Percentiles rank a stretch among this genome's conserved stretches.
phyloP scores from a whole-genome alignment of 1,140 invertebrate genomes.

The Orchesella cincta region DNA sequence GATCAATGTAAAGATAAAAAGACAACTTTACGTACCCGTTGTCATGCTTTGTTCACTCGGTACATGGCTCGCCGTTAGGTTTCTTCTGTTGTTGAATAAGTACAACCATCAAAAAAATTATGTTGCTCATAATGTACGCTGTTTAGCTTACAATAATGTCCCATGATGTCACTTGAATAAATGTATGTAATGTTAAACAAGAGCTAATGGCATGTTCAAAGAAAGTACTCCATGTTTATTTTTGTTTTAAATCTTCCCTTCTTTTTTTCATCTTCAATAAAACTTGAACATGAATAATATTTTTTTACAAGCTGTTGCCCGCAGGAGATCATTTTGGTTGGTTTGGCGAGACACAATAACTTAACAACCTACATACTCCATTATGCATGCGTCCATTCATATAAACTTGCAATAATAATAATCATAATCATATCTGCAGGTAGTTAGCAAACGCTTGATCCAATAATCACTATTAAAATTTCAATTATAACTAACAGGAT shows the following conservation, averaged over 20 bases:
- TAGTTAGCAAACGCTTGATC: no score
- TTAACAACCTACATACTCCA: no score
- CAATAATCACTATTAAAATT: neutral
- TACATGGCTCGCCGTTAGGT: constrained; percentile 9
- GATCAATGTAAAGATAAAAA: constrained; percentile 16
- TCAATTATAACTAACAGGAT: neutral
- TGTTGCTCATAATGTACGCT: neutral
- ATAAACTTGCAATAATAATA: no score
- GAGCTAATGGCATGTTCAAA: neutral
- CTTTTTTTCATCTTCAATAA: neutral
- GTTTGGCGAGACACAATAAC: no score
- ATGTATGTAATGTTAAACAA: neutral
- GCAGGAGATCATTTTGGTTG: neutral
- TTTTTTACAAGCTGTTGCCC: neutral
- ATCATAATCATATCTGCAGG: no score
- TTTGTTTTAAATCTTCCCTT: neutral
- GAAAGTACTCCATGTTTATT: neutral
- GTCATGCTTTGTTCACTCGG: constrained; percentile 6
- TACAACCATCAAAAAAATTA: neutral
- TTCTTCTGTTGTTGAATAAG: no score
- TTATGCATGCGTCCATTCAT: no score
- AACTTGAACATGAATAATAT: neutral
- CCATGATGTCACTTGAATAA: constrained; percentile 3
- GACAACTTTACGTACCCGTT: neutral
- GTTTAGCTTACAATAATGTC: neutral